Percentiles rank a stretch among this genome's conserved stretches.
phyloP scores from a whole-genome alignment of 2,113 vertebrate genomes.

The Coptodon rendalli region DNA sequence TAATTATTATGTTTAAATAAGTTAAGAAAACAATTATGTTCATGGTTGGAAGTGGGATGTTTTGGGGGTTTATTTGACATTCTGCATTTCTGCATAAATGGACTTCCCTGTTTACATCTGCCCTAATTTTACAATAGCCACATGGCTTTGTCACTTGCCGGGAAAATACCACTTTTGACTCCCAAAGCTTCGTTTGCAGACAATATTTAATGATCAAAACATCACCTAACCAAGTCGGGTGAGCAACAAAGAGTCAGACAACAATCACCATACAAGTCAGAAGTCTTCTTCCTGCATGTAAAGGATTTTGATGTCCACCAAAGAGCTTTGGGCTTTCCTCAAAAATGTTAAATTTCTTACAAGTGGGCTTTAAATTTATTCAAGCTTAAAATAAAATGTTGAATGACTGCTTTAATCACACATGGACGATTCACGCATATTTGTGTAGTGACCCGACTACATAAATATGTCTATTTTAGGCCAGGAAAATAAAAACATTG shows the following conservation, averaged over 20 bases:
- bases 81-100: neutral
- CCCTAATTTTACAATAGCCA: neutral
- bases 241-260: neutral
- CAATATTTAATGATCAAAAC: neutral
- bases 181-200: neutral
- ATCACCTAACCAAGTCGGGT: neutral
- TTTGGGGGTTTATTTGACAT: rapidly evolving
- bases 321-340: neutral
- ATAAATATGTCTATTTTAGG: neutral
- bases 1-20: neutral
- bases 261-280: neutral
- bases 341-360: neutral
- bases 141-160: neutral
- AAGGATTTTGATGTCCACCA: neutral
- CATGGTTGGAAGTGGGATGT: neutral
- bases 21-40: neutral
- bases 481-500: neutral
- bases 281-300: neutral
- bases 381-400: neutral
- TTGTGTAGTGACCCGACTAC: neutral
- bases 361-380: neutral
- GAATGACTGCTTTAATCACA: neutral
- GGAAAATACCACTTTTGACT: neutral
- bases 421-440: neutral
- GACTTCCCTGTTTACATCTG: neutral